Conservation (phyloP, 2,888 invertebrate species). For the Watsonalla cultraria region DNA sequence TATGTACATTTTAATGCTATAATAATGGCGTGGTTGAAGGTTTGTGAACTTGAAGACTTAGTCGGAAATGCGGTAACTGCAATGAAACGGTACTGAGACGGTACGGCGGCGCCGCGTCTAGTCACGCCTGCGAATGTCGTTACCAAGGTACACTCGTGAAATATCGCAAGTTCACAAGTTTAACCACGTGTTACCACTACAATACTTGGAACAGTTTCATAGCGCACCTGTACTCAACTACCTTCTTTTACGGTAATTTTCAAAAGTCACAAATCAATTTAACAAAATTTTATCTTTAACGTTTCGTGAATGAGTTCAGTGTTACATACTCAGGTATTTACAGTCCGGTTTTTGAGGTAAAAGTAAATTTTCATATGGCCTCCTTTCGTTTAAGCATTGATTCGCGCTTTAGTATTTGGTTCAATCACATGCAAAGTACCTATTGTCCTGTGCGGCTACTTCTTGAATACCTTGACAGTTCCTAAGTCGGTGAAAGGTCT, state of each 20-base stretch:
- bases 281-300: background rate
- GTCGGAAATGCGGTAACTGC: constrained; percentile 3
- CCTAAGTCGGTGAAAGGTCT: background rate
- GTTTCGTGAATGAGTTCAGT: background rate
- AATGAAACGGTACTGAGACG: constrained; percentile 28
- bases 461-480: background rate
- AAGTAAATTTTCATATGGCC: no score
- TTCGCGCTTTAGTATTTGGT: background rate
- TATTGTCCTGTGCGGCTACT: no score
- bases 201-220: constrained; percentile 12
- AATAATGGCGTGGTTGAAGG: no score
- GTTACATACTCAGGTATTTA: no score
- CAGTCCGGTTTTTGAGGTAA: no score
- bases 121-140: constrained; percentile 55
- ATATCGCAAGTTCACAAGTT: constrained; percentile 16
- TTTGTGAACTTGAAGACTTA: no score
- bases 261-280: background rate
- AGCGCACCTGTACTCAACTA: no score
- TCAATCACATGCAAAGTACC: background rate
- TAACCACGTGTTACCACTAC: constrained; percentile 16
- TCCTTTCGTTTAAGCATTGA: no score
- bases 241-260: background rate
- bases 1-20: no score
- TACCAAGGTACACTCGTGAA: constrained; percentile 36
- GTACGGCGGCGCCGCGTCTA: constrained; percentile 25